A percentile compares a stretch with the other conserved stretches of the same genome.
Conservation (phyloP, 2,797 vertebrate genomes). For the Buceros bicornis region DNA sequence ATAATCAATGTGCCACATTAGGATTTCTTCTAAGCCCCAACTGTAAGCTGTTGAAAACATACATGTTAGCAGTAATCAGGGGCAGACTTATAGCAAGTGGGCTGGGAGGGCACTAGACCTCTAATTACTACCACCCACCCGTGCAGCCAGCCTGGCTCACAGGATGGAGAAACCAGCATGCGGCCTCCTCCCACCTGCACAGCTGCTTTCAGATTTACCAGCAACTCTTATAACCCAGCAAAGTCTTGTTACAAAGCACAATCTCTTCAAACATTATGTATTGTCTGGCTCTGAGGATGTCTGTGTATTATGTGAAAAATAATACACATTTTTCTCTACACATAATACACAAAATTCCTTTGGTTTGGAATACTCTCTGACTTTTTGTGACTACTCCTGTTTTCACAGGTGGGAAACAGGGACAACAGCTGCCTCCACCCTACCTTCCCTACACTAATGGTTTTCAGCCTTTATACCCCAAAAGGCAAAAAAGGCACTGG, state of each 20-base stretch:
- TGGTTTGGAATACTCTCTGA: background rate
- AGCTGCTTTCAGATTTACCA: background rate
- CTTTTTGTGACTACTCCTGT: background rate
- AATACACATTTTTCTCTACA: no score
- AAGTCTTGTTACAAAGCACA: background rate
- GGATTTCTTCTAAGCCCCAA: background rate
- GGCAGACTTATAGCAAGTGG: background rate
- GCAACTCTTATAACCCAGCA: background rate
- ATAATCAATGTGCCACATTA: background rate
- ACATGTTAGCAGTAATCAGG: background rate
- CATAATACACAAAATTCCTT: background rate
- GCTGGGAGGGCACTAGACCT: background rate
- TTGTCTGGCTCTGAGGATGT: background rate
- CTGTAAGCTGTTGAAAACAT: background rate
- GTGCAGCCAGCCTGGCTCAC: background rate
- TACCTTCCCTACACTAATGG: background rate
- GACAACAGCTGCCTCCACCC: background rate
- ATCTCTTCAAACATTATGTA: background rate
- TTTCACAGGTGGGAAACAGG: background rate
- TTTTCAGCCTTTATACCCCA: background rate
- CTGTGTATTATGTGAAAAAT: background rate
- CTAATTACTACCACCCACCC: rapidly evolving
- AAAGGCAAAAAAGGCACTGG: background rate
- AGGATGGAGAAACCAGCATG: rapidly evolving
- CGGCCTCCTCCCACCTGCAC: background rate